Evolutionary conservation across 1,140 invertebrate species (phyloP).

Genomic region (Parasteatoda tepidariorum): DNA sequence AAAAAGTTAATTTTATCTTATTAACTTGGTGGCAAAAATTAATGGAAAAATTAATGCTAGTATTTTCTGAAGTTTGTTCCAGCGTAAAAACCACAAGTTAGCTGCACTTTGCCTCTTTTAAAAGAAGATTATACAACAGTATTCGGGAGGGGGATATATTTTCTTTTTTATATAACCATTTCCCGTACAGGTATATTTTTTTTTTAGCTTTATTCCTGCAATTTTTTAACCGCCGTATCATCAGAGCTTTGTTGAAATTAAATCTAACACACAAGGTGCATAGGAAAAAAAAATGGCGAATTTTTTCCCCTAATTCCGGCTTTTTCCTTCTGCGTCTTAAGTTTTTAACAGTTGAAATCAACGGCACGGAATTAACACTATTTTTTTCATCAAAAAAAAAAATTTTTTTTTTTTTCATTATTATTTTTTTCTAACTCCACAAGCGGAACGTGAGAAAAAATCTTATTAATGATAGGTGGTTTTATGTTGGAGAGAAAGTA

Average conservation of each 20-base stretch:
- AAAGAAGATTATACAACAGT: conserved; percentile 39
- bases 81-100: conserved; percentile 42
- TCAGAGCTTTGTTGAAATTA: conserved; percentile 59
- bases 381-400: conserved; percentile 49
- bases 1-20: conserved; percentile 62
- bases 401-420: not conserved
- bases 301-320: not conserved
- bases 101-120: conserved; percentile 13
- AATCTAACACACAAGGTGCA: conserved; percentile 52
- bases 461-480: conserved; percentile 60
- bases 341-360: conserved; percentile 60
- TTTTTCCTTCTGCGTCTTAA: conserved; percentile 36
- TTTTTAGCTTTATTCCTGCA: not conserved
- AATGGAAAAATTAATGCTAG: conserved; percentile 61
- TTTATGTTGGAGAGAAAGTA: conserved; percentile 24
- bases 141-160: not conserved
- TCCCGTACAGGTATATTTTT: conserved; percentile 38
- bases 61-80: conserved; percentile 53
- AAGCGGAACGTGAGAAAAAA: conserved; percentile 30
- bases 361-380: conserved; percentile 58
- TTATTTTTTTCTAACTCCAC: not conserved
- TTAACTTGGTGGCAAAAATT: conserved; percentile 61
- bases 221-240: conserved; percentile 57
- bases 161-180: conserved; percentile 42
- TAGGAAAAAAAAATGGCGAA: conserved; percentile 10